Conservation (phyloP, 2,888 invertebrate genomes). For the Carterocephalus palaemon region DNA sequence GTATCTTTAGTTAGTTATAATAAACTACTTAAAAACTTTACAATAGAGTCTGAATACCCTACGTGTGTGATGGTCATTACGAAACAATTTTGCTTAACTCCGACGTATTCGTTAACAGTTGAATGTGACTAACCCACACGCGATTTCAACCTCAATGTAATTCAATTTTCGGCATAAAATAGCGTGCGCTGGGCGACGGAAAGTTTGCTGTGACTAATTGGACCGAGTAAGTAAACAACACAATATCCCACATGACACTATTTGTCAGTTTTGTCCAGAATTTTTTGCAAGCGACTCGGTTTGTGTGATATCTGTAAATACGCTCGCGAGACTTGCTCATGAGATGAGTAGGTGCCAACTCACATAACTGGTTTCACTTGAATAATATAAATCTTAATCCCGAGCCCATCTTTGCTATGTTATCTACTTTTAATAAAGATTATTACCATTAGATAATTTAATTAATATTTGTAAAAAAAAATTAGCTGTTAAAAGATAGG, state of each 20-base stretch:
- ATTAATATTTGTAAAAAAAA: too few species aligned
- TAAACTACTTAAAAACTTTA: too few species aligned
- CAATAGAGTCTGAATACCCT: too few species aligned
- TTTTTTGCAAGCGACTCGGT: conserved; percentile 5
- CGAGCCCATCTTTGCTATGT: too few species aligned
- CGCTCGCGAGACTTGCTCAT: too few species aligned
- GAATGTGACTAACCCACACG: neutral
- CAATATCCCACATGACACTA: conserved; percentile 13
- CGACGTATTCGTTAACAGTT: conserved; percentile 10
- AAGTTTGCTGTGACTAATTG: conserved; percentile 18
- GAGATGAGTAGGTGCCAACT: too few species aligned
- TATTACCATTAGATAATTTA: too few species aligned
- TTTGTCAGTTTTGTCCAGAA: conserved; percentile 5
- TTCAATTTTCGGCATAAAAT: conserved; percentile 1
- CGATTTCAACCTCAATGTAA: neutral
- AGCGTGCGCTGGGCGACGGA: neutral
- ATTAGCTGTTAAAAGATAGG: too few species aligned
- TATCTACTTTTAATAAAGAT: too few species aligned
- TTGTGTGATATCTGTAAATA: neutral
- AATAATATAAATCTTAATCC: too few species aligned
- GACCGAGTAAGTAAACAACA: conserved; percentile 14
- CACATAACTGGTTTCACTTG: too few species aligned
- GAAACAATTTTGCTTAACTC: conserved; percentile 10
- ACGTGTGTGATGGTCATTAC: neutral
- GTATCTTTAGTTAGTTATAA: too few species aligned